Conservation (phyloP, 2,113 vertebrate genomes). For the Pterophyllum scalare region DNA sequence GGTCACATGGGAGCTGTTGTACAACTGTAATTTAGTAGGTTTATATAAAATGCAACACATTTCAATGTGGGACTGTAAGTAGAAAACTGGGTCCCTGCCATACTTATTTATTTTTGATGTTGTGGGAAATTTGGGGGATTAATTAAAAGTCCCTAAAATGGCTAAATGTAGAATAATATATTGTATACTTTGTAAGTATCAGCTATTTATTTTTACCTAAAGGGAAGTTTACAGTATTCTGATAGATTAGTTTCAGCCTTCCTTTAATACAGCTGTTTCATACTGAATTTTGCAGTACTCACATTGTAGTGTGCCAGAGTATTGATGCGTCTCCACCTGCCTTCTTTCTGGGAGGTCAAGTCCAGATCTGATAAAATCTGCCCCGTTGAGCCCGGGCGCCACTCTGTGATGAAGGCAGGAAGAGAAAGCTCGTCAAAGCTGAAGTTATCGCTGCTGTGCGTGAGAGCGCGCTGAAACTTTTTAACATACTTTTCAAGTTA, state of each 20-base stretch:
- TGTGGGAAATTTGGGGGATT: neutral
- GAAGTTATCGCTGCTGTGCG: neutral
- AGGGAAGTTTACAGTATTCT: neutral
- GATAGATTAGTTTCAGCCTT: neutral
- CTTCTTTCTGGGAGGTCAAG: conserved; percentile 96
- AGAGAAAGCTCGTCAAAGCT: neutral
- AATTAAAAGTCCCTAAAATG: neutral
- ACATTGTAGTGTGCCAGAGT: conserved; percentile 98
- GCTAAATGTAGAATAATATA: neutral
- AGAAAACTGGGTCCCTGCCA: neutral
- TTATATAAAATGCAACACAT: neutral
- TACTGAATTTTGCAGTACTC: conserved; percentile 70
- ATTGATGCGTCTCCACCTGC: conserved; percentile 94
- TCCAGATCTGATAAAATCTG: conserved; percentile 97
- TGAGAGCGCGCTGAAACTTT: neutral
- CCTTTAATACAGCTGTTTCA: neutral
- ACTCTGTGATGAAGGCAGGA: conserved; percentile 82
- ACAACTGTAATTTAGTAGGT: neutral
- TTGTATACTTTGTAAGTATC: neutral
- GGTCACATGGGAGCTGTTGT: neutral
- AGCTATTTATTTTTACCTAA: neutral
- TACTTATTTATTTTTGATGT: neutral
- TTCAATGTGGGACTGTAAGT: neutral
- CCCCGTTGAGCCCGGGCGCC: conserved; percentile 96
- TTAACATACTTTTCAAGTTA: neutral